Evolutionary conservation across 2,113 vertebrate species (phyloP).

Genomic region (Rhinolophus ferrumequinum): DNA sequence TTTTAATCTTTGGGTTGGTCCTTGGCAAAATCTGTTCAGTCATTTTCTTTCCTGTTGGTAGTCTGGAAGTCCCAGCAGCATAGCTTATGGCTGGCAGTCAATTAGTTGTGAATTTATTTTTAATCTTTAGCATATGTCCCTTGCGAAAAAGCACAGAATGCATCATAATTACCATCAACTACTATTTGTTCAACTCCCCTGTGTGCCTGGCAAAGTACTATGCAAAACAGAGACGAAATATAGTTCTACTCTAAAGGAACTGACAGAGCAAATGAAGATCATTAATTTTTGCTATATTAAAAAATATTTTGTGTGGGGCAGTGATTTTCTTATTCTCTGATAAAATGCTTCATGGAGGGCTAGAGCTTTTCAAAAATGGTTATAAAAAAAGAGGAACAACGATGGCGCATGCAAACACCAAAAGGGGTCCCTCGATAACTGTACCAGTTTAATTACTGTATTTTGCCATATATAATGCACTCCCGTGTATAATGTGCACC

Average conservation of each 20-base stretch:
- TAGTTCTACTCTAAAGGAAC: not conserved
- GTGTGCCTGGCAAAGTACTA: constrained; percentile 33
- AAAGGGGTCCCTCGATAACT: not conserved
- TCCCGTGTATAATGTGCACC: no score
- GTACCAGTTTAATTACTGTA: not conserved
- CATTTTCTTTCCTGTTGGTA: constrained; percentile 62
- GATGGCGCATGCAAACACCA: not conserved
- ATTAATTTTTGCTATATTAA: constrained; percentile 44
- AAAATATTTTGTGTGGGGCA: constrained; percentile 33
- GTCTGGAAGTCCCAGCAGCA: constrained; percentile 54
- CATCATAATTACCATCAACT: constrained; percentile 50
- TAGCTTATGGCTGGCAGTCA: constrained; percentile 64
- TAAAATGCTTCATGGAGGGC: constrained; percentile 26
- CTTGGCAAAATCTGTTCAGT: constrained; percentile 52
- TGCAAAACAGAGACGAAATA: constrained; percentile 48
- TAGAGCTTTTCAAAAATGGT: not conserved
- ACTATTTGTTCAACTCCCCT: constrained; percentile 39
- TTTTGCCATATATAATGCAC: no score
- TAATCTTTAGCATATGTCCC: constrained; percentile 72
- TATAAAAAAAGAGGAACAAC: constrained; percentile 17
- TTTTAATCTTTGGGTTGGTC: constrained; percentile 56
- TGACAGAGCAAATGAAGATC: constrained; percentile 52
- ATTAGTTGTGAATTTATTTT: constrained; percentile 79
- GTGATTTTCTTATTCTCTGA: constrained; percentile 61
- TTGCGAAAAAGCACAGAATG: constrained; percentile 39